Percentiles rank a stretch among this genome's conserved stretches.
phyloP scores from a whole-genome alignment of 2,797 vertebrate species.

The Naso thynnoides region DNA sequence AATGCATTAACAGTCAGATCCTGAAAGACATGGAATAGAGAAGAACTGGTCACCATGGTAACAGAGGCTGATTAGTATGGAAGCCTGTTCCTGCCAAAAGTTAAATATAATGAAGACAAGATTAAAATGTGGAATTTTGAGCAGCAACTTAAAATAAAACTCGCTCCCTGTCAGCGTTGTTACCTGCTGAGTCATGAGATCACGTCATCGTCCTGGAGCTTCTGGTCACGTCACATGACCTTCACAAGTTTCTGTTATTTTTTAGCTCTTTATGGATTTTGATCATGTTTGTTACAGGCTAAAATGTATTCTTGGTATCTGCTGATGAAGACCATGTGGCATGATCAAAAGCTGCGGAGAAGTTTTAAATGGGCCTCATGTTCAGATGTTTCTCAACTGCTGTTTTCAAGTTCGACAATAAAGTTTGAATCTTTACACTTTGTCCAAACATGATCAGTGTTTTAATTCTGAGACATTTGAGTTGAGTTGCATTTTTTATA shows the following conservation, averaged over 20 bases:
- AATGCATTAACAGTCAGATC: slow-evolving; percentile 42
- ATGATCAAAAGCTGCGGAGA: neutral
- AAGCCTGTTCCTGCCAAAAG: slow-evolving; percentile 17
- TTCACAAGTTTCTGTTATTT: neutral
- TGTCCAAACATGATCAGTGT: neutral
- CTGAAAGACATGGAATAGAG: neutral
- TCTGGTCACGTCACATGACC: neutral
- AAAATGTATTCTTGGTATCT: neutral
- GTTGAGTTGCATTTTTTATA: neutral
- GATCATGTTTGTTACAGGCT: neutral
- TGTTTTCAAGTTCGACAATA: neutral
- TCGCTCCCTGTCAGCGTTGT: neutral
- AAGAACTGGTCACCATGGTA: slow-evolving; percentile 8
- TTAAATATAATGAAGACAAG: neutral
- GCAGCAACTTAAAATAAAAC: neutral
- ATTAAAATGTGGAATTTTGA: neutral
- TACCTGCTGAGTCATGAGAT: neutral
- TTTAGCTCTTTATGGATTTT: neutral
- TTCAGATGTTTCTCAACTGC: neutral
- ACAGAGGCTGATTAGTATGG: neutral
- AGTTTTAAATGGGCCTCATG: neutral
- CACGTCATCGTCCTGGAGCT: neutral
- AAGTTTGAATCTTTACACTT: neutral
- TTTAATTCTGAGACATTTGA: neutral
- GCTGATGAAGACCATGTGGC: neutral